These are phyloP conservation scores for Lophotriccus pileatus DNA, from an alignment of 2,797 vertebrate species.

Conservation along the genomic window DNA sequence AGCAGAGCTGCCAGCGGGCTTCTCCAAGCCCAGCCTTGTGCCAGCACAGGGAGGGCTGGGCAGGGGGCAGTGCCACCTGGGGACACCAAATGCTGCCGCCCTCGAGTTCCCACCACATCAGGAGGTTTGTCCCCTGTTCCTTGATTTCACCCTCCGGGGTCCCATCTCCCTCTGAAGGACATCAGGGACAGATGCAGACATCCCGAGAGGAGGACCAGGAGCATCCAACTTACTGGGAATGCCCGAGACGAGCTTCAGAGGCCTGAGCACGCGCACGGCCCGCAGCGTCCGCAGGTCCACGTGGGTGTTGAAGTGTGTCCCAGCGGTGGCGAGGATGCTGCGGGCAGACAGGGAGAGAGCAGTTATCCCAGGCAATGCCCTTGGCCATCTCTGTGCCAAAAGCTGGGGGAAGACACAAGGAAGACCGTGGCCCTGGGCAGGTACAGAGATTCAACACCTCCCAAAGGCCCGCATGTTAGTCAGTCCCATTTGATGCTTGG, in stretches of 20 bases:
- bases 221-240: constrained; percentile 91
- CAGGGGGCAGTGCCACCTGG: neutral
- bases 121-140: neutral
- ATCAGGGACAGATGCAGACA: fast-evolving
- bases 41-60: neutral
- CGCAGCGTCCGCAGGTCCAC: constrained; percentile 95
- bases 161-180: neutral
- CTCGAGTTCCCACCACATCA: fast-evolving
- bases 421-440: neutral
- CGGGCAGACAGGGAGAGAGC: constrained; percentile 37
- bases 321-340: constrained; percentile 95
- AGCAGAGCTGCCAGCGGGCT: neutral
- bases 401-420: neutral
- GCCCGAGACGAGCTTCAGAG: constrained; percentile 97
- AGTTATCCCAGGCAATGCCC: neutral
- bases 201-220: neutral
- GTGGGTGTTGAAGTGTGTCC: constrained; percentile 94
- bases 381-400: neutral
- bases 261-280: constrained; percentile 92
- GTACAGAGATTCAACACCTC: neutral
- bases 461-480: neutral
- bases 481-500: fast-evolving
- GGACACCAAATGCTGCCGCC: neutral
- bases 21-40: neutral
- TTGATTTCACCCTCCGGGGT: neutral